Evolutionary conservation across 2,113 vertebrate genomes (phyloP), one percentile per base, ranked within the genome.

Genomic region (Trogon melanurus): DNA sequence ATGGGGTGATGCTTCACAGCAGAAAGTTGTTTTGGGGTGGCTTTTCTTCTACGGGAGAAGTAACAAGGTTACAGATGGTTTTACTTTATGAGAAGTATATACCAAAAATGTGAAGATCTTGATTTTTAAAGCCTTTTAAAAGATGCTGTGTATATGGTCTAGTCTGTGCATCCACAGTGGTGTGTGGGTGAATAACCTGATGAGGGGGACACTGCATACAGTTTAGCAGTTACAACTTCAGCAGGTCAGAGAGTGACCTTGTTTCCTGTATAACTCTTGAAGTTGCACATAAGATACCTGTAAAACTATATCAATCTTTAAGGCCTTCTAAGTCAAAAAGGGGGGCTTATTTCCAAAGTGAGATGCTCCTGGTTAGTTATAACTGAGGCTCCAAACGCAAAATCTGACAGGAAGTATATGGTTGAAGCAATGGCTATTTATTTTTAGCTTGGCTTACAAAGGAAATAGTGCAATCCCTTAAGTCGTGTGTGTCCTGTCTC

Each of bases 401-500:
- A 34, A 53, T 87, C 27, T 76, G 41, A 34, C 65, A 81, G 69
- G 65, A 95, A 89, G 72, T 81, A 27, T 0, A 9, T n/a, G 16
- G 64, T 61, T 27, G 57, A 71, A 60, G 20, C 60, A 84, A 32
- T 26, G 18, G 34, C 25, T 88, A 7, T 60, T 93, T 89, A 65
- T 70, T 95, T 94, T 90, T 89, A 71, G 72, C 16, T 92, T 74
- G 11, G n/a, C 47, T 92, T 79, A 21, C 22, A 29, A 69, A 83
- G 38, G 62, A 76, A 74, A 45, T 54, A 88, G 65, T 45, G 50
- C 45, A 54, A 5, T 76, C 66, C 44, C 19, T 65, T n/a, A 58
- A 73, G 26, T 76, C 30, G 62, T 8, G 1, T 12, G 10, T 60
- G 67, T 83, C 67, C 60, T 69, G 44, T 57, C 26, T 61, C 66